Evolutionary conservation across 2,113 vertebrate species (phyloP).

Genomic region (Burhinus oedicnemus): DNA sequence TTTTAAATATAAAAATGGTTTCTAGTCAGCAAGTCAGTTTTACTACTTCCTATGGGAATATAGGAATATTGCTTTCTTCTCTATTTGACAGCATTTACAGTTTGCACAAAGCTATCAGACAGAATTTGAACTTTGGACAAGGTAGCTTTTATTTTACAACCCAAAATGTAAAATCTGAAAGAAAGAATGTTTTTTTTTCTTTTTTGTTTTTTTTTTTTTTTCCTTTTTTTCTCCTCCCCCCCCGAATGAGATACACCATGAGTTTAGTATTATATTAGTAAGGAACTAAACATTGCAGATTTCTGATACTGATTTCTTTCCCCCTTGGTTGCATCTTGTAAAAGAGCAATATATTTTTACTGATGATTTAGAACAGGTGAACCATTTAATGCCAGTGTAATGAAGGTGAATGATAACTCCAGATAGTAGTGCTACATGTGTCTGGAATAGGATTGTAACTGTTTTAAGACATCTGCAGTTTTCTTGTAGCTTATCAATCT

Average conservation of each 20-base stretch:
- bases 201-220: background rate
- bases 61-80: background rate
- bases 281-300: background rate
- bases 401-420: conserved; percentile 23
- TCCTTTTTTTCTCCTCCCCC: fast-evolving
- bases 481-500: background rate
- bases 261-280: background rate
- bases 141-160: background rate
- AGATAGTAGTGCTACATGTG: background rate
- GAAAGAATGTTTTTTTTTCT: background rate
- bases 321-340: background rate
- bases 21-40: background rate
- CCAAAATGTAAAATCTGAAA: background rate
- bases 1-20: background rate
- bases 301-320: background rate
- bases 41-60: background rate
- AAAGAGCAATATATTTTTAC: background rate
- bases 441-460: background rate
- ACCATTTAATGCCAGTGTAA: background rate
- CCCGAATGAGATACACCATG: background rate
- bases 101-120: background rate
- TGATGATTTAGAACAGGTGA: conserved; percentile 40
- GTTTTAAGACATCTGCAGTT: background rate
- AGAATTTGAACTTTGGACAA: background rate
- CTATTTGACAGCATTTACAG: background rate